Percentiles rank a stretch among this genome's conserved stretches.
Evolutionary conservation across 2,888 invertebrate genomes (phyloP).

Genomic region (Tinea semifulvella): DNA sequence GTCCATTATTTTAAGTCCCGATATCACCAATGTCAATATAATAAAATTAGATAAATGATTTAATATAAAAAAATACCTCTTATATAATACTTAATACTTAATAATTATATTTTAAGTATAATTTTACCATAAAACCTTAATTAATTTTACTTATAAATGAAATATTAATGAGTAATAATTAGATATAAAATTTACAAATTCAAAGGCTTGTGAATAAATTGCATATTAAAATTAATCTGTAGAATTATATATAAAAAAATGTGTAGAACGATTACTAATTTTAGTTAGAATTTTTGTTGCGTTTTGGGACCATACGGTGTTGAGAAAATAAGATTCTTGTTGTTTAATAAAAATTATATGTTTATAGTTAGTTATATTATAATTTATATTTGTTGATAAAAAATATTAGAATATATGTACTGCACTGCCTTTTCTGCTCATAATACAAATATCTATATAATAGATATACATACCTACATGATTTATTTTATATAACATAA

Average conservation of each 20-base stretch:
- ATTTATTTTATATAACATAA: background rate
- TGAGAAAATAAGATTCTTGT: background rate
- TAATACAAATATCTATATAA: too few relatives aligned
- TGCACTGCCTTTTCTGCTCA: constrained; percentile 2
- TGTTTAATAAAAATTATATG: constrained; percentile 2
- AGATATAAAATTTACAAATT: background rate
- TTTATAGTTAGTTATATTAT: constrained; percentile 7
- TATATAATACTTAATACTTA: too few relatives aligned
- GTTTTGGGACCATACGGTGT: constrained; percentile 16
- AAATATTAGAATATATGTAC: background rate
- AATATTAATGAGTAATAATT: constrained; percentile 17
- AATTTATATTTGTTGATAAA: background rate
- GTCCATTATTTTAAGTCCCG: too few relatives aligned
- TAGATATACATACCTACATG: too few relatives aligned
- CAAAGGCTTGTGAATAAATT: constrained; percentile 53
- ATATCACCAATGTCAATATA: too few relatives aligned
- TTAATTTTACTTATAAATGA: constrained; percentile 22
- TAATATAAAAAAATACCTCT: too few relatives aligned
- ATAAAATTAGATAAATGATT: too few relatives aligned
- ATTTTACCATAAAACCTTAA: constrained; percentile 12
- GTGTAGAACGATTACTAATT: background rate
- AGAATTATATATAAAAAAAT: constrained; percentile 20
- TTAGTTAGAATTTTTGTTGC: constrained; percentile 13
- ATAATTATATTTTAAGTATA: background rate
- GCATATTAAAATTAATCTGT: constrained; percentile 22